Evolutionary conservation across 2,113 vertebrate species (phyloP).

Genomic region (Rhinolophus sinicus): DNA sequence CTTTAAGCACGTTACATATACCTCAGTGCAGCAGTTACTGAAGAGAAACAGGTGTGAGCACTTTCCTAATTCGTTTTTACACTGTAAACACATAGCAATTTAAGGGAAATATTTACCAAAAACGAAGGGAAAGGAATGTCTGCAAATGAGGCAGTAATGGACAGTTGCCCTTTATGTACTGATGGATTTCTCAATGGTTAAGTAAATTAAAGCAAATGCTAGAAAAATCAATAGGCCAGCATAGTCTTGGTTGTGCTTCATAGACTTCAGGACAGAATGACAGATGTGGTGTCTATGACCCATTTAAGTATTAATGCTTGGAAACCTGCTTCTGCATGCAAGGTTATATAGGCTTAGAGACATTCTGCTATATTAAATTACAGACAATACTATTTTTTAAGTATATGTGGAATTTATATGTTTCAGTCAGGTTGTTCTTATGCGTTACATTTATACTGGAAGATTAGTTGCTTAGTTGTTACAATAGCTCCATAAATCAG

Average conservation of each 20-base stretch:
- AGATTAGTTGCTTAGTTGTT: slow-evolving; percentile 84
- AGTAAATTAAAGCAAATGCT: slow-evolving; percentile 94
- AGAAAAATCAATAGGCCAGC: slow-evolving; percentile 93
- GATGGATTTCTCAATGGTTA: slow-evolving; percentile 93
- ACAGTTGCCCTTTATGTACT: slow-evolving; percentile 93
- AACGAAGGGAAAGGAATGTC: slow-evolving; percentile 84
- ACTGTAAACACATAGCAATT: slow-evolving; percentile 88
- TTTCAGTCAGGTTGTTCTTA: slow-evolving; percentile 86
- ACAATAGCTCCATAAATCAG: slow-evolving; percentile 81
- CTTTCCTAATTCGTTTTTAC: slow-evolving; percentile 92
- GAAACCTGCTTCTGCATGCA: slow-evolving; percentile 87
- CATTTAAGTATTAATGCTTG: slow-evolving; percentile 92
- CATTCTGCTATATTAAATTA: slow-evolving; percentile 88
- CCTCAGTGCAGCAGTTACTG: slow-evolving; percentile 90
- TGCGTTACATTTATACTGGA: slow-evolving; percentile 79
- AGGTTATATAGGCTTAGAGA: slow-evolving; percentile 89
- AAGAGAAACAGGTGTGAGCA: slow-evolving; percentile 98
- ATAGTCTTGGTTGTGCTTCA: slow-evolving; percentile 92
- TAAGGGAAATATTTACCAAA: slow-evolving; percentile 88
- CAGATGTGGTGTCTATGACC: slow-evolving; percentile 94
- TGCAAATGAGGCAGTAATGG: slow-evolving; percentile 91
- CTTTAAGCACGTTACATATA: slow-evolving; percentile 90
- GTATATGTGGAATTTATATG: slow-evolving; percentile 85
- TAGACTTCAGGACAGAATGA: slow-evolving; percentile 93
- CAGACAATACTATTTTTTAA: slow-evolving; percentile 89